These are phyloP conservation scores for Megaceryle maxima DNA, from an alignment of 2,113 vertebrate species.

Conservation along the genomic window DNA sequence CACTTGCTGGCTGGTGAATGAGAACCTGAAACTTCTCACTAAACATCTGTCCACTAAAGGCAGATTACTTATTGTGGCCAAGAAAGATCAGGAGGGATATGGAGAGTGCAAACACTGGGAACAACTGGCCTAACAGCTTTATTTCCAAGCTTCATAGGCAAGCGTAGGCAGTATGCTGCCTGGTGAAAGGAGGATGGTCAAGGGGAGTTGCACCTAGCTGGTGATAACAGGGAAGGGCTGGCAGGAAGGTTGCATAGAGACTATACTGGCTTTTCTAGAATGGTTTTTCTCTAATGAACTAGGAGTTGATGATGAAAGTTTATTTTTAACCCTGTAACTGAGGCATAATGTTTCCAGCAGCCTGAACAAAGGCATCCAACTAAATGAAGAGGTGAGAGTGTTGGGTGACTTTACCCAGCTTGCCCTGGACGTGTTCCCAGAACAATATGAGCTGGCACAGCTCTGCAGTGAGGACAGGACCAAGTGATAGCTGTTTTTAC, in stretches of 20 bases:
- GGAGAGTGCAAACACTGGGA: not conserved
- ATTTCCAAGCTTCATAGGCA: not conserved
- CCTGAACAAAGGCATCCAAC: not conserved
- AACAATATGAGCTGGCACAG: fast-evolving
- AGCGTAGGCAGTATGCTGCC: not conserved
- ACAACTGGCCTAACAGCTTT: not conserved
- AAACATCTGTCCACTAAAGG: not conserved
- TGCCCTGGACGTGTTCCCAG: not conserved
- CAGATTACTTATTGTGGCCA: not conserved
- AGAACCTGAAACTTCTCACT: not conserved
- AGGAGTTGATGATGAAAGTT: not conserved
- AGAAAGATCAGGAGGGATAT: not conserved
- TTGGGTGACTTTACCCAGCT: not conserved
- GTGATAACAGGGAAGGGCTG: not conserved
- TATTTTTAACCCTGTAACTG: slow-evolving; percentile 25
- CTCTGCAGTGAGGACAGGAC: not conserved
- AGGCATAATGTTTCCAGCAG: not conserved
- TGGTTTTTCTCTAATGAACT: not conserved
- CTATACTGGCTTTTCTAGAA: not conserved
- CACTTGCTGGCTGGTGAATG: not conserved
- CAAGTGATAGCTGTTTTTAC: not conserved
- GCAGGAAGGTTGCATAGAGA: not conserved
- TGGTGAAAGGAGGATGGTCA: not conserved
- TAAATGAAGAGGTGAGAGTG: not conserved
- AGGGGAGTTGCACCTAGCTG: not conserved